These are phyloP conservation scores for Glossosoma conforme DNA, from an alignment of 1,140 invertebrate genomes.

Conservation along the genomic window DNA sequence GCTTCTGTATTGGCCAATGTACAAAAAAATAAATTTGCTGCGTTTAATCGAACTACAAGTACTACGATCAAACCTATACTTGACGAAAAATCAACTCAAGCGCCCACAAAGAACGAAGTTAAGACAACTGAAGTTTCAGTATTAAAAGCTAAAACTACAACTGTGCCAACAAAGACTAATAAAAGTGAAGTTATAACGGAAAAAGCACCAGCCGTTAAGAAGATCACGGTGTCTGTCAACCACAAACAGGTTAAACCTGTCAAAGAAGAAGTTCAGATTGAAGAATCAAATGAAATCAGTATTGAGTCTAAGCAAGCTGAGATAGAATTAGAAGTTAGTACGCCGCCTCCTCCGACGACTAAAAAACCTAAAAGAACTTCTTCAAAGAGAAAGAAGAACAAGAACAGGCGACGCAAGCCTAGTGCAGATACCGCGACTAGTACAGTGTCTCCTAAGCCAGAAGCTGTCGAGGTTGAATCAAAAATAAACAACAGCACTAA, in stretches of 20 bases:
- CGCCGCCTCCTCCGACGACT: constrained; percentile 42
- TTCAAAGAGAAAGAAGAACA: constrained; percentile 44
- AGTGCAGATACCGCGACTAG: constrained; percentile 33
- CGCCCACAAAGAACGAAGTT: constrained; percentile 10
- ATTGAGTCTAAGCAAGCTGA: constrained; percentile 54
- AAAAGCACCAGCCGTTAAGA: too few species aligned
- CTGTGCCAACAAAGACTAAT: constrained; percentile 30
- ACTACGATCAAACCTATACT: constrained; percentile 14
- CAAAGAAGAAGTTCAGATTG: constrained; percentile 34
- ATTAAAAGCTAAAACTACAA: too few species aligned
- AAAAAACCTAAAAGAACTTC: constrained; percentile 47
- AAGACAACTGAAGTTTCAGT: constrained; percentile 20
- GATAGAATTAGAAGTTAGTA: constrained; percentile 51
- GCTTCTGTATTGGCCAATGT: constrained; percentile 48
- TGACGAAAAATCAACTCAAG: constrained; percentile 32
- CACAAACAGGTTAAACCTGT: constrained; percentile 51
- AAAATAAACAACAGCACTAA: constrained; percentile 51
- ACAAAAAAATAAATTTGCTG: constrained; percentile 45
- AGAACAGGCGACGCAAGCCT: constrained; percentile 46
- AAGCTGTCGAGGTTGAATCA: constrained; percentile 47
- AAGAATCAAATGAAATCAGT: constrained; percentile 14
- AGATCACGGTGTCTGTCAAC: too few species aligned
- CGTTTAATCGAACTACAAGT: constrained; percentile 32
- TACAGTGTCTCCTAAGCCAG: too few species aligned
- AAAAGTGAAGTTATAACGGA: constrained; percentile 44